Conservation (phyloP, 2,113 vertebrate genomes). For the Hippocampus zosterae region DNA sequence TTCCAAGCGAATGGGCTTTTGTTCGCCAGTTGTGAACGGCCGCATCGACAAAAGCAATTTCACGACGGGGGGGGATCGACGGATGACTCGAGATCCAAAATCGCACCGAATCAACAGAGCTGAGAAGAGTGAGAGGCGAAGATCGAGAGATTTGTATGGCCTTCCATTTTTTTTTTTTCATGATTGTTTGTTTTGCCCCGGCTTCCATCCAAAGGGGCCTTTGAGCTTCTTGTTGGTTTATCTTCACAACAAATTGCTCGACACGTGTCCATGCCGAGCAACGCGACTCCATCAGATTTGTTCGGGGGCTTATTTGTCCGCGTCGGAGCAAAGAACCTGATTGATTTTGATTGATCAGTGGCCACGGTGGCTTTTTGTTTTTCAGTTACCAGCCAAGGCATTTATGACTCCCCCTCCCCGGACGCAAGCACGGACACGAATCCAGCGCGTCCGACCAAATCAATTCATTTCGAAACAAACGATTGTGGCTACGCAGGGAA, state of each 20-base stretch:
- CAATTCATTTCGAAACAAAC: not conserved
- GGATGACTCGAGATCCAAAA: conserved; percentile 43
- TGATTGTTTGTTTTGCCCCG: conserved; percentile 35
- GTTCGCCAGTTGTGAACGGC: conserved; percentile 61
- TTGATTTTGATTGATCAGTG: not conserved
- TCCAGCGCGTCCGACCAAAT: not conserved
- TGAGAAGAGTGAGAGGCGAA: conserved; percentile 27
- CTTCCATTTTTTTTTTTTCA: conserved; percentile 22
- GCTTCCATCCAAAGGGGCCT: conserved; percentile 9
- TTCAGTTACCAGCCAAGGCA: not conserved
- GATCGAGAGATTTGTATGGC: conserved; percentile 60
- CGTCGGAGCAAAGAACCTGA: not conserved
- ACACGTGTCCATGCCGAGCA: not conserved
- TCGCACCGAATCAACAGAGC: conserved; percentile 53
- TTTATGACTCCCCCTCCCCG: not conserved
- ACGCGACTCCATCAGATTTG: not conserved
- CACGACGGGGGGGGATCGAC: conserved; percentile 31
- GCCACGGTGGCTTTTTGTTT: not conserved
- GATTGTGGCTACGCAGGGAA: not conserved
- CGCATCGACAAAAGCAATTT: conserved; percentile 53
- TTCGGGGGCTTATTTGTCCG: not conserved
- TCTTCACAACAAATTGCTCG: conserved; percentile 17
- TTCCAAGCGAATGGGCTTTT: conserved; percentile 62
- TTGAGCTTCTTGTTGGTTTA: conserved; percentile 19
- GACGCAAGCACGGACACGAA: too few relatives aligned